Base-by-base conservation (phyloP, 2,888 invertebrate genomes). In the Molanna angustata region DNA sequence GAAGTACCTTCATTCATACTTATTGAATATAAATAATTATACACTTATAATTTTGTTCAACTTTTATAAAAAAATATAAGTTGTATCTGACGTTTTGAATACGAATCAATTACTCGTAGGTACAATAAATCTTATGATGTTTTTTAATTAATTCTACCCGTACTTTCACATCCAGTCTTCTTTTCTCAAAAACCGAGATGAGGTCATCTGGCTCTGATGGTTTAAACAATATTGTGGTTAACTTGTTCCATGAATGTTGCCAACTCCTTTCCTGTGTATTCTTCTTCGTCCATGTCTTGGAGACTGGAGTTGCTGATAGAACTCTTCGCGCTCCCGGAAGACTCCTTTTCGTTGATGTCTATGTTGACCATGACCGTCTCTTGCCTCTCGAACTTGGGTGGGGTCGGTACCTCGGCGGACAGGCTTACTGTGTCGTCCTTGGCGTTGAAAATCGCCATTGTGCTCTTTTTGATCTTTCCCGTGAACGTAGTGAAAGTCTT, bases 271-370 rank as follows among this genome's bases (percentile, higher is more conserved):
- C 83, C 82, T 7, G 80, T 82, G 61, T 83, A 79, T 60, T 87
- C 87, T 27, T 82, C 75, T 47, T 78, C 83, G 62, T 85, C 86
- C 57, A 85, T 71, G 65, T 87, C 86, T 48, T 84, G 82, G n/a
- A 88, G 74, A 63, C 86, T 87, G 52, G 86, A 86, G 70, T 88
- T 87, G 66, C 86, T 87, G 62, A 88, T 86, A 74, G 59, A 56
- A 32, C 58, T 78, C 31, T 78, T 47, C 2, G 40, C 42, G 13
- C 53, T 53, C 16, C 49, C 53, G 2, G 32, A 6, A 9, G 53
- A 53, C n/a, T 48, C 43, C 31, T 33, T 52, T 14, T 6, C 6
- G 6, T 41, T 20, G 11, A 20, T 13, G 16, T 35, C 21, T 31
- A 13, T 40, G 19, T 39, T 45, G 31, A 31, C n/a, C 45, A 19